Conservation (phyloP, 2,113 vertebrate species). For the Brachyhypopomus occidentalis region DNA sequence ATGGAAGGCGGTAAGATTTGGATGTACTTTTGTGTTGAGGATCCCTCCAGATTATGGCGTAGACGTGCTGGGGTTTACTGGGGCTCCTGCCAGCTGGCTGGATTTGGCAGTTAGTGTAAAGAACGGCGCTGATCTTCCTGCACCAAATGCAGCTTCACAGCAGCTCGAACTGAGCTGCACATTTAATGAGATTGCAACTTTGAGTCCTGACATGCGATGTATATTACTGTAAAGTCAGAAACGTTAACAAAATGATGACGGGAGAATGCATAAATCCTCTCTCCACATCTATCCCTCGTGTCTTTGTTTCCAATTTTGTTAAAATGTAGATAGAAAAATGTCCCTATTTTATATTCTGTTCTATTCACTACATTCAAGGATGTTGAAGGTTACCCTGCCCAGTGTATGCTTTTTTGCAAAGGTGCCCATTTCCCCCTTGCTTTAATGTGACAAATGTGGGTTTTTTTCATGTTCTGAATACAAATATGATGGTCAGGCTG, state of each 20-base stretch:
- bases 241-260: neutral
- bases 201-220: conserved; percentile 8
- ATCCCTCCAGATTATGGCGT: conserved; percentile 19
- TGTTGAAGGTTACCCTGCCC: neutral
- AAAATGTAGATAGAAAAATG: neutral
- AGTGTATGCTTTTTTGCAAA: neutral
- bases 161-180: conserved; percentile 15
- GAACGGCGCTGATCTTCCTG: conserved; percentile 11
- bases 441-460: neutral
- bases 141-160: conserved; percentile 13
- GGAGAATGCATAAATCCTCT: neutral
- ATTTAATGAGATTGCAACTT: conserved; percentile 12
- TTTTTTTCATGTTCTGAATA: neutral
- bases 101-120: conserved; percentile 24
- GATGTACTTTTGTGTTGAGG: conserved; percentile 34
- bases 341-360: neutral
- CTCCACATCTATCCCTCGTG: neutral
- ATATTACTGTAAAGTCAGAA: neutral
- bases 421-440: neutral
- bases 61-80: conserved; percentile 1
- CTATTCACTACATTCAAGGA: conserved; percentile 2
- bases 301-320: neutral
- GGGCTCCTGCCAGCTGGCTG: conserved; percentile 28
- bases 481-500: neutral
- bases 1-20: conserved; percentile 50